Base-by-base conservation (phyloP, 2,113 vertebrate genomes). In the Acanthisitta chloris region DNA sequence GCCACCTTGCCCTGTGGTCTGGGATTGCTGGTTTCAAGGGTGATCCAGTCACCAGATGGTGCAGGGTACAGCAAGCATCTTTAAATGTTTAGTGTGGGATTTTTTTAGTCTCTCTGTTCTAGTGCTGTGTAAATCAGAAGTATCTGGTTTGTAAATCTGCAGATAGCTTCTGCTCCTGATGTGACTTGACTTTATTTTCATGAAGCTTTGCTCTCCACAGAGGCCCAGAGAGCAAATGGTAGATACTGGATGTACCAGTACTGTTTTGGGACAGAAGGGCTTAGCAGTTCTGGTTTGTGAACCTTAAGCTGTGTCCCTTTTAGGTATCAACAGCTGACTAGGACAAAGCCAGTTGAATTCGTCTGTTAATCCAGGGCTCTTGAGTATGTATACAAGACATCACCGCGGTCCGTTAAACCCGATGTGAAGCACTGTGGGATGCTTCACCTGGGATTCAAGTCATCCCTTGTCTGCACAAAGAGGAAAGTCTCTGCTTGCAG, bases 91-190 rank as follows among this genome's bases (percentile, higher is more conserved):
- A 34, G 34, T 43, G 36, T 69, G 48, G 54, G 46, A 45, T 62
- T 28, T n/a, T 26, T 33, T 40, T 3, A 38, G n/a, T 58, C 14
- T 43, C 65, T n/a, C 34, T 38, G 2, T 34, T 40, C 3, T 25
- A 48, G 66, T 65, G 59, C 23, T 88, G 26, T 43, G 40, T 77
- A 87, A 70, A 70, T 73, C 42, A 55, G 78, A 82, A 77, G 69
- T 93, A 36, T 83, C 67, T 90, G n/a, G 13, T 84, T 95, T 94
- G 45, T 91, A 92, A 73, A 88, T 84, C 55, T 91, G 25, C 69
- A 74, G 64, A 33, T 80, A 70, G 67, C 46, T 92, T 84, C 64
- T 83, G 46, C 72, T 86, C 70, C 52, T 67, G 85, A 14, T 12
- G 19, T 87, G 84, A 49, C 76, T 72, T 76, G 74, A 66, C 57